These are phyloP conservation scores for Arizona elegans DNA, from an alignment of 2,113 vertebrate genomes.

Conservation along the genomic window DNA sequence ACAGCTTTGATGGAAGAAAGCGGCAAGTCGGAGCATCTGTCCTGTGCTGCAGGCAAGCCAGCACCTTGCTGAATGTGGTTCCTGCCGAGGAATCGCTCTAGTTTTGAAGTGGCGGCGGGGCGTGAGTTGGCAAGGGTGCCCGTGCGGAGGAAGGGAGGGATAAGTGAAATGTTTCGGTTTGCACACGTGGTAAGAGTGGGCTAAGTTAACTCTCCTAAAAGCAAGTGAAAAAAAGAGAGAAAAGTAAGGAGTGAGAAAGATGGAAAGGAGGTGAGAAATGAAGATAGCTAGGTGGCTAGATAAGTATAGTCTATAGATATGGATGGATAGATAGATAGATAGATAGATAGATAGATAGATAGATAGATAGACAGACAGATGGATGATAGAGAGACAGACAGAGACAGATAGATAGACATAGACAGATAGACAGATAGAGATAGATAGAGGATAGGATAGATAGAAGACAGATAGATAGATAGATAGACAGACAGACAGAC, in stretches of 20 bases:
- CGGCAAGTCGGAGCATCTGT: slow-evolving; percentile 79
- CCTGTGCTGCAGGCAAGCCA: slow-evolving; percentile 73
- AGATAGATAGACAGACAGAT: too few species aligned
- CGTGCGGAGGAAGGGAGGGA: neutral
- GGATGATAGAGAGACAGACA: too few species aligned
- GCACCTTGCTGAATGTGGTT: slow-evolving; percentile 67
- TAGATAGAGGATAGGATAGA: too few species aligned
- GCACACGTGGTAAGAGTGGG: slow-evolving; percentile 49
- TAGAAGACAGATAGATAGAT: too few species aligned
- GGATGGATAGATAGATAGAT: too few species aligned
- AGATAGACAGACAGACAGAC: too few species aligned
- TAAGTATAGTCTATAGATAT: too few species aligned
- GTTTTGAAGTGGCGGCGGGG: slow-evolving; percentile 35
- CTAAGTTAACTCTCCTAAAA: slow-evolving; percentile 52
- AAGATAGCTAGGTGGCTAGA: too few species aligned
- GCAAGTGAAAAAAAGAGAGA: neutral
- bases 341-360: too few species aligned
- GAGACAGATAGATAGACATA: too few species aligned
- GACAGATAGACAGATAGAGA: too few species aligned
- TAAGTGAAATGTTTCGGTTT: slow-evolving; percentile 47
- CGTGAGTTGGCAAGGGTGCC: neutral
- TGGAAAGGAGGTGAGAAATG: neutral
- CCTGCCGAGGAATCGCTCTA: slow-evolving; percentile 60
- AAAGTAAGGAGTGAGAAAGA: too few species aligned
- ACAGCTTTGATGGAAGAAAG: slow-evolving; percentile 79